Evolutionary conservation across 2,797 vertebrate genomes (phyloP).

Genomic region (Aeoliscus strigatus): DNA sequence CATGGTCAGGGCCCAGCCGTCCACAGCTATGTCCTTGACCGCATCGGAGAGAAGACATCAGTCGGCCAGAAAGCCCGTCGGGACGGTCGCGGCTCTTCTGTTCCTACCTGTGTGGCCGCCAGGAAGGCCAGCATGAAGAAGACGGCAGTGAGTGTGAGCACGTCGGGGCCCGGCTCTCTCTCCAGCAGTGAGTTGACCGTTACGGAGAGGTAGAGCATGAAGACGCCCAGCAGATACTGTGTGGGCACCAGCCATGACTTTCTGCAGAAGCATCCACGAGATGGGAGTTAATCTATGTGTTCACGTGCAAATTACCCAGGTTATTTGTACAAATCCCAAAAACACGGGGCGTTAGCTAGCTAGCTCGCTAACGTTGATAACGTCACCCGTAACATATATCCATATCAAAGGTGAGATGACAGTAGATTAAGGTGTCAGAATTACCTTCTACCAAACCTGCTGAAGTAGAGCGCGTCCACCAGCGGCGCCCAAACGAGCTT

Average conservation of each 20-base stretch:
- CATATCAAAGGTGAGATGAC: too few species aligned
- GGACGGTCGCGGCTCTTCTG: neutral
- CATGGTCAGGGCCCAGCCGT: conserved; percentile 99
- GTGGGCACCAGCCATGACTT: conserved; percentile 99
- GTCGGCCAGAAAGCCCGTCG: neutral
- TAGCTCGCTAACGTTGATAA: too few species aligned
- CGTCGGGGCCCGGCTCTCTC: conserved; percentile 73
- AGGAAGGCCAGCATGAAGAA: conserved; percentile 97
- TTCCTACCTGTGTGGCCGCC: conserved; percentile 88
- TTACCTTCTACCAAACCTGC: conserved; percentile 85
- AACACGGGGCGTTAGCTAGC: too few species aligned
- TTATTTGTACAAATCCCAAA: too few species aligned
- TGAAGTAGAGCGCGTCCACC: conserved; percentile 90
- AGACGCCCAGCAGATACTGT: conserved; percentile 90
- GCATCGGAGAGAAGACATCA: neutral
- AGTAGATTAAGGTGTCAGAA: neutral
- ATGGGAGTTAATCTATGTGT: neutral
- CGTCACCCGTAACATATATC: too few species aligned
- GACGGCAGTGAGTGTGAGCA: conserved; percentile 82
- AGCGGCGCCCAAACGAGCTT: conserved; percentile 95
- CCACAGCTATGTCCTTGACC: conserved; percentile 88
- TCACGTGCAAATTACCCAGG: too few species aligned
- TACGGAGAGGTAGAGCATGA: conserved; percentile 90
- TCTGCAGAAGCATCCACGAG: conserved; percentile 41
- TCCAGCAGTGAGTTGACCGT: conserved; percentile 84